Base-by-base conservation (phyloP, 2,113 vertebrate species). In the Platysternon megacephalum region DNA sequence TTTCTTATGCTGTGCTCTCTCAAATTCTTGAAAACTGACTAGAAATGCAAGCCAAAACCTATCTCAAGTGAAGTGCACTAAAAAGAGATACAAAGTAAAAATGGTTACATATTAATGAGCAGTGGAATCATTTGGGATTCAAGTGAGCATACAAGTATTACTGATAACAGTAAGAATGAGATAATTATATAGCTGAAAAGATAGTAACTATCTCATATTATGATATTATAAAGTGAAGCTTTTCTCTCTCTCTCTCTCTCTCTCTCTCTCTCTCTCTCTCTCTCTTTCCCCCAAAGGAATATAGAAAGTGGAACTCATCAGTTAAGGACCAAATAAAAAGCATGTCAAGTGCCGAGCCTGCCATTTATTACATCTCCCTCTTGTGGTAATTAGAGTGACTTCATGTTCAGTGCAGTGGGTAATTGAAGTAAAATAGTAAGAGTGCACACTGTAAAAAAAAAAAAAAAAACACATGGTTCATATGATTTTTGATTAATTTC, bases 101-200 rank as follows among this genome's bases (percentile, higher is more conserved):
- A 65, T 3, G 81, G 42, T 61, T 90, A 51, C 1, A 26, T 42
- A 9, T 46, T 93, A 92, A 86, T 55, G 44, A 90, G 35, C 72
- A 95, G 48, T n/a, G 39, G 94, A 97, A 93, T 49, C 22, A 89
- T 92, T 80, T 93, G 85, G 86, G 89, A 95, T 87, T 44, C 35
- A 51, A 94, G 55, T 85, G 55, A 91, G 19, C 19, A 56, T 92
- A 85, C 17, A 3, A 95, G 78, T 94, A 81, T 89, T 93, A 28
- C 46, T 91, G 85, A 92, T 94, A 97, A 93, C 58, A 91, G 14
- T 79, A 89, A 92, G 76, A 94, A 97, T 58, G 14, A 97, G 79
- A 94, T 96, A 95, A 97, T 96, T 97, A 93, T 52, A 68, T 51
- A 89, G 52, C 52, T 96, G 74, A 93, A 94, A 89, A 95, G 78